Percentiles rank a stretch among this genome's conserved stretches.
Evolutionary conservation across 1,140 invertebrate genomes (phyloP).

Genomic region (Bemisia tabaci): DNA sequence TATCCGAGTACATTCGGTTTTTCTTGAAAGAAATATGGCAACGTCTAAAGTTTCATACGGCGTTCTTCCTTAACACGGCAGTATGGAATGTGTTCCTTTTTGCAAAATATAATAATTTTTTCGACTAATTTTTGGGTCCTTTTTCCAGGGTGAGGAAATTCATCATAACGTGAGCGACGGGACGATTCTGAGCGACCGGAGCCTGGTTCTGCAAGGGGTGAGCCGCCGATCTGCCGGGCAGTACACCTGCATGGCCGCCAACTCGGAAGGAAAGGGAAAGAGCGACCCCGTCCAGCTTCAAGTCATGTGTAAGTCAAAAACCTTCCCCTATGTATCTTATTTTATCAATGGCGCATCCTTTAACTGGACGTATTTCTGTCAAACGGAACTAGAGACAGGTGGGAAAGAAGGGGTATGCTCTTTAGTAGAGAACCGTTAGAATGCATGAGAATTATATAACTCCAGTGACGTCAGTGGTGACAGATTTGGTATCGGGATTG

Average conservation of each 20-base stretch:
- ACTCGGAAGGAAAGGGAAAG: slow-evolving; percentile 62
- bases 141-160: slow-evolving; percentile 51
- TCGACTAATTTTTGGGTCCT: not conserved
- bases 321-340: slow-evolving; percentile 5
- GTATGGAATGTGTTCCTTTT: too few relatives aligned
- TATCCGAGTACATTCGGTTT: too few relatives aligned
- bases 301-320: slow-evolving; percentile 62
- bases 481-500: not conserved
- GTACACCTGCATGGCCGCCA: slow-evolving; percentile 67
- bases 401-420: too few relatives aligned
- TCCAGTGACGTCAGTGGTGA: too few relatives aligned
- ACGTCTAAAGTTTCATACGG: too few relatives aligned
- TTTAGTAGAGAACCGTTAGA: not conserved
- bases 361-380: too few relatives aligned
- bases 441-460: not conserved
- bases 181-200: slow-evolving; percentile 66
- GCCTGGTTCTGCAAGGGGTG: slow-evolving; percentile 65
- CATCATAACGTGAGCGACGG: slow-evolving; percentile 61
- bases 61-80: too few relatives aligned
- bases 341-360: slow-evolving; percentile 8
- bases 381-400: too few relatives aligned
- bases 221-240: slow-evolving; percentile 59
- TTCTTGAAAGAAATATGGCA: too few relatives aligned
- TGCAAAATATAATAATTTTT: slow-evolving; percentile 7
- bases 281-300: slow-evolving; percentile 63